These are phyloP conservation scores for Gymnocephalus cernua DNA, from an alignment of 2,113 vertebrate genomes.

Conservation along the genomic window DNA sequence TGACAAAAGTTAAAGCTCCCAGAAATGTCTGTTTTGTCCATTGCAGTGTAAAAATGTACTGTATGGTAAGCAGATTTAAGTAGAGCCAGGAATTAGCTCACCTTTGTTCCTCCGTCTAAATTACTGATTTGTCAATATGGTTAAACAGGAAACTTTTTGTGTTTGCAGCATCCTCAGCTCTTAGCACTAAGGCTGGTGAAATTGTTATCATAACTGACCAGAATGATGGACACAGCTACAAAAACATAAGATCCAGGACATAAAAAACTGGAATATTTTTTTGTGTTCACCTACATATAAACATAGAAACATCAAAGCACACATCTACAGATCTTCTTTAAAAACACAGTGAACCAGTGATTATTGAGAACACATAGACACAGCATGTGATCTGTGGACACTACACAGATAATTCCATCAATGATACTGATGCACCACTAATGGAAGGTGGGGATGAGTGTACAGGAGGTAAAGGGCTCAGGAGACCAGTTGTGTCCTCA, in stretches of 20 bases:
- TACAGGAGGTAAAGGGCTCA: slow-evolving; percentile 29
- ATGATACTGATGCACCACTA: slow-evolving; percentile 5
- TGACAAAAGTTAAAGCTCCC: neutral
- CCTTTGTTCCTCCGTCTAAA: neutral
- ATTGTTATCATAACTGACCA: neutral
- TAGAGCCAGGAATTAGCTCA: neutral
- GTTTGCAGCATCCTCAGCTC: neutral
- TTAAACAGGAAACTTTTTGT: neutral
- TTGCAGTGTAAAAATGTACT: neutral
- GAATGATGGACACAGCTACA: neutral
- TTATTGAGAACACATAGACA: neutral
- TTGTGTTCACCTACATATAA: neutral
- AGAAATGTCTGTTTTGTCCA: neutral
- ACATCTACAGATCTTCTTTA: neutral
- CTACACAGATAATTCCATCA: slow-evolving; percentile 23
- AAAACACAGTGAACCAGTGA: neutral
- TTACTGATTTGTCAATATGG: neutral
- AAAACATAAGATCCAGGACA: neutral
- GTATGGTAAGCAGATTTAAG: neutral
- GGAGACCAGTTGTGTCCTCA: slow-evolving; percentile 31
- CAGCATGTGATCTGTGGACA: neutral
- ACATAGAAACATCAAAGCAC: neutral
- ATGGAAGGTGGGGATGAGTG: slow-evolving; percentile 43
- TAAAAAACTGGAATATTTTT: neutral
- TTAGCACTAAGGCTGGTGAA: neutral